A percentile compares a stretch with the other conserved stretches of the same genome.
Evolutionary conservation across 1,140 invertebrate species (phyloP).

Genomic region (Maniola jurtina): DNA sequence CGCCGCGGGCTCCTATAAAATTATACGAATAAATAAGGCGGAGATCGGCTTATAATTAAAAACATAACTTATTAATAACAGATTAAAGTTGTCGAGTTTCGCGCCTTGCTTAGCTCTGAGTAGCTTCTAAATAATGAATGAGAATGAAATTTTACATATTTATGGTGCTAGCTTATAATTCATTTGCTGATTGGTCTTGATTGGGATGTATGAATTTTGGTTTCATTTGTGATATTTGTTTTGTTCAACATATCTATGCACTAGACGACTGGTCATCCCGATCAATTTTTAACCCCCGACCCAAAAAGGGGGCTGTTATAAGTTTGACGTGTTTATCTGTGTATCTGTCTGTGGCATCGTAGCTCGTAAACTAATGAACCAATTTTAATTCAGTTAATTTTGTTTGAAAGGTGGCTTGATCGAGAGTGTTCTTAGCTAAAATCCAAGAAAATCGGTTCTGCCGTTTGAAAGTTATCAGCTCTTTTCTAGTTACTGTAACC

Average conservation of each 20-base stretch:
- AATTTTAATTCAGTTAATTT: too few relatives aligned
- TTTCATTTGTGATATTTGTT: background rate
- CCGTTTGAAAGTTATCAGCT: too few relatives aligned
- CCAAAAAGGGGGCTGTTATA: too few relatives aligned
- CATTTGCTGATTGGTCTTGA: background rate
- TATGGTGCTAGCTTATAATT: background rate
- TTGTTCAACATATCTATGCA: background rate
- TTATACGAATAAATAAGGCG: constrained; percentile 73
- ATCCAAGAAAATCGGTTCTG: too few relatives aligned
- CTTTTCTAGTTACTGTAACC: too few relatives aligned
- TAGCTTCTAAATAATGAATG: constrained; percentile 19
- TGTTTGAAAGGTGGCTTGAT: too few relatives aligned
- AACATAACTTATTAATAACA: constrained; percentile 75
- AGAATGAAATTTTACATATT: constrained; percentile 3
- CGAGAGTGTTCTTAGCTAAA: too few relatives aligned
- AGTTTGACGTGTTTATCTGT: too few relatives aligned
- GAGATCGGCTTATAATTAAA: constrained; percentile 71
- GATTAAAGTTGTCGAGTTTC: constrained; percentile 70
- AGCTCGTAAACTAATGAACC: too few relatives aligned
- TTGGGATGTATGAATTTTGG: background rate
- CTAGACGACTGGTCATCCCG: too few relatives aligned
- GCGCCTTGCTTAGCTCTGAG: constrained; percentile 41
- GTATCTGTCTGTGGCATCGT: too few relatives aligned
- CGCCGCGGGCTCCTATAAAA: constrained; percentile 73
- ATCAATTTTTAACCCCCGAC: too few relatives aligned